Evolutionary conservation across 2,888 invertebrate genomes (phyloP), one percentile per base, ranked within the genome.

Genomic region (Cylindroiulus punctatus): DNA sequence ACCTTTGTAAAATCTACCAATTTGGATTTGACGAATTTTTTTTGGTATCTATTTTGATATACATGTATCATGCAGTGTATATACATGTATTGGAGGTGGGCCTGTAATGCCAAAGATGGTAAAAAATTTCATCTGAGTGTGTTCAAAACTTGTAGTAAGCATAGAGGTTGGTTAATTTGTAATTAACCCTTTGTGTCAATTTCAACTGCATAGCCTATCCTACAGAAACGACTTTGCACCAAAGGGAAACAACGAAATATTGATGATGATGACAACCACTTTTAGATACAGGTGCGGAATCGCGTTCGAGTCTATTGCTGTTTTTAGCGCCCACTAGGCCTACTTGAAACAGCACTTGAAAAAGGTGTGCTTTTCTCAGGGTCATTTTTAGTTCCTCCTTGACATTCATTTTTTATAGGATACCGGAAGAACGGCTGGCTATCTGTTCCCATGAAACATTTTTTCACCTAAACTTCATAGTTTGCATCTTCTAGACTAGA

Each of bases 351-450:
- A 57, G 65, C 65, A 65, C 65, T 65, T 65, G n/a, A 22, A n/a
- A n/a, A 65, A 65, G 65, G 65, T 65, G 65, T 26, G 65, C 65
- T 65, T 22, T 65, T 65, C 65, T 65, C 65, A 65, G 65, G 65
- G 65, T 65, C 65, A 65, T 65, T 22, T 57, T 65, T 65, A 26
- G 65, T 65, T 65, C 65, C 65, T 65, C 26, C 65, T 22, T 65
- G 65, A 2, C 65, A 65, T 26, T 22, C 22, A 65, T 65, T 65
- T 65, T 65, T 65, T 65, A 26, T 65, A 26, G 22, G 12, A 65
- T 22, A 26, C 65, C 65, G 65, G 65, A 65, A 65, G 22, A 65
- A 65, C 65, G 4, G 65, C 65, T 65, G 22, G 36, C 36, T 36
- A 65, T 65, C 65, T 65, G 22, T 65, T 22, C 22, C 65, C 65